Conservation (phyloP, 2,113 vertebrate genomes). For the Cryptomyrus ogoouensis region DNA sequence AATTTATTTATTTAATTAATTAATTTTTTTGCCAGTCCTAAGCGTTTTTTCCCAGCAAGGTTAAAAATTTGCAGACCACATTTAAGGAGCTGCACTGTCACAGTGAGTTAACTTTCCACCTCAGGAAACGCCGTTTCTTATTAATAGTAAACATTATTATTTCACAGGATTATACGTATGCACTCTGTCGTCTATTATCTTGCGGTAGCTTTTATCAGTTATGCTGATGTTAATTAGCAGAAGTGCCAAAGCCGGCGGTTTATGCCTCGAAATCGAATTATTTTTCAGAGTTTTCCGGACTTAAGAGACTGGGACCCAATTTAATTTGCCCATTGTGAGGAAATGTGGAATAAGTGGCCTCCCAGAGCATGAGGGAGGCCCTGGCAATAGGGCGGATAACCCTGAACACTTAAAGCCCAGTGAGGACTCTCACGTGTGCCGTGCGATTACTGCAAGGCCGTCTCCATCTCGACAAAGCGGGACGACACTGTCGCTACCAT, state of each 20-base stretch:
- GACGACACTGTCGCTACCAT: neutral
- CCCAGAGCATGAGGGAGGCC: neutral
- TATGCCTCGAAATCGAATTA: neutral
- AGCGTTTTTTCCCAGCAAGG: neutral
- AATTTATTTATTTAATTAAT: neutral
- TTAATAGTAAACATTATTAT: constrained; percentile 4
- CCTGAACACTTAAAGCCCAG: neutral
- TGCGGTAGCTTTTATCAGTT: neutral
- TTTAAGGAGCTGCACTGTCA: neutral
- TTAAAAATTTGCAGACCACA: neutral
- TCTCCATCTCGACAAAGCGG: neutral
- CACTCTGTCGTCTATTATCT: neutral
- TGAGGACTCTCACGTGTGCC: neutral
- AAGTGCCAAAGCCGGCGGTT: neutral
- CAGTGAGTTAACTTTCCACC: neutral
- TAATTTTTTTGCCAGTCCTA: neutral
- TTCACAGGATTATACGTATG: neutral
- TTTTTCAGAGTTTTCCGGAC: neutral
- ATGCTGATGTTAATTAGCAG: neutral
- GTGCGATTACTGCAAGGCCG: neutral
- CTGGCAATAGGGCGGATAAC: neutral
- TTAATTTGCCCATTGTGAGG: neutral
- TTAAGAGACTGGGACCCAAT: neutral
- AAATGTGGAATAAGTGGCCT: neutral
- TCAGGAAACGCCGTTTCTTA: neutral